phyloP scores from a whole-genome alignment of 2,113 vertebrate genomes.

The Malurus melanocephalus region DNA sequence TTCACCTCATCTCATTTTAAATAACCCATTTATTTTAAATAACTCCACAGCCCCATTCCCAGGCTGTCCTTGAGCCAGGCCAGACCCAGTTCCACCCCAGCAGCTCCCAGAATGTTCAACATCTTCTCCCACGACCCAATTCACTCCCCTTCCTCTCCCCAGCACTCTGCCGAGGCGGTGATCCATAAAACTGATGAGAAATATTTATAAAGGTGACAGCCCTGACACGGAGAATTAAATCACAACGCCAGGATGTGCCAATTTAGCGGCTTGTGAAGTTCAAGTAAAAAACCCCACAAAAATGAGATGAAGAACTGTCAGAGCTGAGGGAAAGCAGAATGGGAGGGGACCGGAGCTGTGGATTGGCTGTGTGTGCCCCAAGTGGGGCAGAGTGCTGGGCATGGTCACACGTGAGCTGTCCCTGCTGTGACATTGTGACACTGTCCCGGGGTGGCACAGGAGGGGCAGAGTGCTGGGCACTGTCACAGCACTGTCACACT shows the following conservation, averaged over 20 bases:
- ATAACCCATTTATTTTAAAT: too few species aligned
- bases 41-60: neutral
- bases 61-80: neutral
- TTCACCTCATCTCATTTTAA: neutral
- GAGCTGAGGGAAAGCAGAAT: slow-evolving; percentile 11
- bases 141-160: neutral
- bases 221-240: slow-evolving; percentile 43
- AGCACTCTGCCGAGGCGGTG: neutral
- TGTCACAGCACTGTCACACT: neutral
- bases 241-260: neutral
- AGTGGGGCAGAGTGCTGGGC: neutral
- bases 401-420: neutral
- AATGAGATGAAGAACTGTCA: slow-evolving; percentile 24
- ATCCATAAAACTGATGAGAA: slow-evolving; percentile 36
- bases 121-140: neutral
- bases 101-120: rapidly evolving
- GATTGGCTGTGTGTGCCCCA: neutral
- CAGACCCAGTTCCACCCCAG: neutral
- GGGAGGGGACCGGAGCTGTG: neutral
- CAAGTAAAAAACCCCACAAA: neutral
- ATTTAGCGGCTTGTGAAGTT: slow-evolving; percentile 34
- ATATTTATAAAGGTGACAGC: slow-evolving; percentile 54
- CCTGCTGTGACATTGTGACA: neutral
- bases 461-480: neutral
- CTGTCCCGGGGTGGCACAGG: neutral